phyloP scores from a whole-genome alignment of 2,888 invertebrate genomes.

The Nowickia ferox region DNA sequence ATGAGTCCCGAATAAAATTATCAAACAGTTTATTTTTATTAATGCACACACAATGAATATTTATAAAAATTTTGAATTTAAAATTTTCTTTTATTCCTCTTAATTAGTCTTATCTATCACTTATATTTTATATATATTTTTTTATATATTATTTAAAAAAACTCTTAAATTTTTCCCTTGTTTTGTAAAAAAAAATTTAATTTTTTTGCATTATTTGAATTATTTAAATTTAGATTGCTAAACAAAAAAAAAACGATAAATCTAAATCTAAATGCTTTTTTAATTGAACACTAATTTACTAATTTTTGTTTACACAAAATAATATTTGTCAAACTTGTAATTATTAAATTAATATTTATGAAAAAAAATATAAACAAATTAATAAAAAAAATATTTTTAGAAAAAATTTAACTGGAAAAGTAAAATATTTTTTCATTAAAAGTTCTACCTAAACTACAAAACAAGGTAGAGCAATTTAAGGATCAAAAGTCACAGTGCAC shows the following conservation, averaged over 20 bases:
- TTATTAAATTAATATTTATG: constrained; percentile 39
- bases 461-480: constrained; percentile 47
- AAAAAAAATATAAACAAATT: constrained; percentile 36
- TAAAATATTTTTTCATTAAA: constrained; percentile 43
- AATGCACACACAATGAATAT: constrained; percentile 35
- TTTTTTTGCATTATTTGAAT: constrained; percentile 24
- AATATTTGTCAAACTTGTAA: constrained; percentile 56
- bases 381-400: constrained; percentile 37
- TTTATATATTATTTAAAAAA: constrained; percentile 4
- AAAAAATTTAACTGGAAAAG: constrained; percentile 26
- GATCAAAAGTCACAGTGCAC: constrained; percentile 65
- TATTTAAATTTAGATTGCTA: constrained; percentile 50
- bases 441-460: constrained; percentile 49
- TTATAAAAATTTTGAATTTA: constrained; percentile 49
- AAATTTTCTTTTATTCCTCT: constrained; percentile 28
- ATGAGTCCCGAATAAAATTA: constrained; percentile 51
- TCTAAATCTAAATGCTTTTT: constrained; percentile 49
- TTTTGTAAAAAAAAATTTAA: constrained; percentile 47
- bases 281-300: constrained; percentile 56
- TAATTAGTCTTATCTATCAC: constrained; percentile 28
- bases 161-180: neutral
- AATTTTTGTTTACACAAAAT: constrained; percentile 32
- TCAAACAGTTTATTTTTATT: constrained; percentile 6
- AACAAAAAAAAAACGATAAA: constrained; percentile 24
- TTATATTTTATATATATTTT: constrained; percentile 22